A percentile compares a stretch with the other conserved stretches of the same genome.
These are phyloP conservation scores for Apodemia zela DNA, from an alignment of 2,888 invertebrate species.

Conservation along the genomic window DNA sequence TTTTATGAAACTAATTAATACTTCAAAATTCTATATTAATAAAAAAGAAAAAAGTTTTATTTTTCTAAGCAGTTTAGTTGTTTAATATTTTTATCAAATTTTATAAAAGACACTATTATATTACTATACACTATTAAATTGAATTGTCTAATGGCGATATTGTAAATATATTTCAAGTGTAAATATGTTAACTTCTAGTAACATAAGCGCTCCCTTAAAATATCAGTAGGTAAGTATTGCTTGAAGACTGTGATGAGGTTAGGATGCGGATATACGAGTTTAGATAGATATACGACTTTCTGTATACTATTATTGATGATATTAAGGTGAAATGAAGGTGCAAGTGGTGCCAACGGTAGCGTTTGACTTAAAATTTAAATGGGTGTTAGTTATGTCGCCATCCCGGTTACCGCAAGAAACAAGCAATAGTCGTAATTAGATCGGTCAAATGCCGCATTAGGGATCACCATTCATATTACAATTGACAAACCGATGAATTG, in stretches of 20 bases:
- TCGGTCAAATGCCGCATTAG: too few species aligned
- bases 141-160: neutral
- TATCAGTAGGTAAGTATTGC: slow-evolving; percentile 47
- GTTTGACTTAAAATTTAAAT: neutral
- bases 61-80: too few species aligned
- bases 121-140: neutral
- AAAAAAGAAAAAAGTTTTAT: too few species aligned
- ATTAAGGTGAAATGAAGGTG: neutral
- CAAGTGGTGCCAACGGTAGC: neutral
- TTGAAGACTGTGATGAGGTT: slow-evolving; percentile 75
- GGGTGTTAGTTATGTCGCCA: neutral
- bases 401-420: neutral
- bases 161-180: slow-evolving; percentile 26
- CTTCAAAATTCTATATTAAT: too few species aligned
- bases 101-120: slow-evolving; percentile 11
- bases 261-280: slow-evolving; percentile 21
- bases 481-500: too few species aligned
- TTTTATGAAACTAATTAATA: too few species aligned
- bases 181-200: slow-evolving; percentile 26
- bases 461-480: too few species aligned
- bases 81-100: slow-evolving; percentile 2
- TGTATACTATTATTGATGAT: neutral
- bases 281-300: slow-evolving; percentile 23
- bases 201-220: slow-evolving; percentile 34
- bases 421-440: too few species aligned